phyloP scores from a whole-genome alignment of 2,797 vertebrate genomes.

The Dendrocincla fuliginosa region DNA sequence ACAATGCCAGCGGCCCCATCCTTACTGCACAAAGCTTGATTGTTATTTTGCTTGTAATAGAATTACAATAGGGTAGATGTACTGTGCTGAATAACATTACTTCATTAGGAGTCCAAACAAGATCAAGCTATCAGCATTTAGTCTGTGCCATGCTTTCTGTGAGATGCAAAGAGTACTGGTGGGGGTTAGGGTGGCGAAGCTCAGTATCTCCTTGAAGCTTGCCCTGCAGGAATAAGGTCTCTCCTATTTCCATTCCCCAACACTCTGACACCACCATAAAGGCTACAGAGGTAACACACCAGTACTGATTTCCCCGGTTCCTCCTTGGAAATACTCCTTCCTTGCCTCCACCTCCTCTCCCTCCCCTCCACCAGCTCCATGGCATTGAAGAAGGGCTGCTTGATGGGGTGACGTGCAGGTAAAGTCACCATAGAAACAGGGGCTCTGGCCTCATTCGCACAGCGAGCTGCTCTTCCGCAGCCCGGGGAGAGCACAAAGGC shows the following conservation, averaged over 20 bases:
- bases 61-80: neutral
- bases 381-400: neutral
- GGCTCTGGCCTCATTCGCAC: neutral
- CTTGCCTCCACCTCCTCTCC: neutral
- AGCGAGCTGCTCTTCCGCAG: neutral
- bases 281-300: neutral
- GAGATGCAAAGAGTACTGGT: neutral
- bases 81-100: neutral
- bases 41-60: neutral
- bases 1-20: neutral
- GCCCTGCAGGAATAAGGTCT: neutral
- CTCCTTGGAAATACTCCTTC: neutral
- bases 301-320: neutral
- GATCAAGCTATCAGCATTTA: neutral
- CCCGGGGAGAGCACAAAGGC: neutral
- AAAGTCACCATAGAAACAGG: conserved; percentile 49
- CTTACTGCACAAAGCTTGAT: neutral
- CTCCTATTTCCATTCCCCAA: neutral
- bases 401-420: neutral
- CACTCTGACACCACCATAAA: neutral
- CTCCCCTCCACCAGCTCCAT: neutral
- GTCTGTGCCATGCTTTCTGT: neutral
- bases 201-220: fast-evolving
- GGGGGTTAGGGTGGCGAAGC: neutral
- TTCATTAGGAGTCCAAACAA: neutral